These are phyloP conservation scores for Coelopa pilipes DNA, from an alignment of 2,888 invertebrate species.

Conservation along the genomic window DNA sequence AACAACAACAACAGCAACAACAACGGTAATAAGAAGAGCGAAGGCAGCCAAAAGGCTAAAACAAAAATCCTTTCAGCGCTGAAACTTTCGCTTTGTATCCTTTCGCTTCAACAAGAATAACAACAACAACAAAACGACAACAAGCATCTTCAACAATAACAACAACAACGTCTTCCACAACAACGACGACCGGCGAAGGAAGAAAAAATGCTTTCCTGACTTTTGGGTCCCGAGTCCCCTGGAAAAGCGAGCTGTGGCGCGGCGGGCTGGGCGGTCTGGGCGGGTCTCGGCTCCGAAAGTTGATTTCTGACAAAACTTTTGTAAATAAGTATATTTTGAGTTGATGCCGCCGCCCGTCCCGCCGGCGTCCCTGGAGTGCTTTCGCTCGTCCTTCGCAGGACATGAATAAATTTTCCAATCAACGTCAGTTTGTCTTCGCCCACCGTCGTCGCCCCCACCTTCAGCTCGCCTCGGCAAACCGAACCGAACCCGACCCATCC, in stretches of 20 bases:
- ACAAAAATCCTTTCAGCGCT: conserved; percentile 15
- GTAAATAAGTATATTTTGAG: conserved; percentile 39
- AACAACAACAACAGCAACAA: conserved; percentile 27
- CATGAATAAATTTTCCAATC: conserved; percentile 52
- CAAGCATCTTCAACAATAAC: no score
- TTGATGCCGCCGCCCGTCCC: conserved; percentile 33
- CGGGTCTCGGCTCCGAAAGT: conserved; percentile 36
- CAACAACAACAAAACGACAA: not conserved
- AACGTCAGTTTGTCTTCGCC: conserved; percentile 48
- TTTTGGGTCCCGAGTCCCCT: conserved; percentile 22
- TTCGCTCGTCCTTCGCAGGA: conserved; percentile 42
- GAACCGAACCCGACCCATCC: not conserved
- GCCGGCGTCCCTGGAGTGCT: conserved; percentile 18
- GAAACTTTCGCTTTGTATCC: conserved; percentile 18
- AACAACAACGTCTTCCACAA: not conserved
- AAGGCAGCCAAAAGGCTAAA: not conserved
- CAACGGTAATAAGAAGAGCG: not conserved
- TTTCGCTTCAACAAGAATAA: conserved; percentile 8
- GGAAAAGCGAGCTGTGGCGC: no score
- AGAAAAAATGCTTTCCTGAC: conserved; percentile 15
- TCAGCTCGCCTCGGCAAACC: not conserved
- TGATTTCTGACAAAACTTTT: conserved; percentile 44
- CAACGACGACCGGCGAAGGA: not conserved
- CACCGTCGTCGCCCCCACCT: conserved; percentile 12
- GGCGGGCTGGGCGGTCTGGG: not conserved